Evolutionary conservation across 2,113 vertebrate species (phyloP).

Genomic region (Monarcha castaneiventris): DNA sequence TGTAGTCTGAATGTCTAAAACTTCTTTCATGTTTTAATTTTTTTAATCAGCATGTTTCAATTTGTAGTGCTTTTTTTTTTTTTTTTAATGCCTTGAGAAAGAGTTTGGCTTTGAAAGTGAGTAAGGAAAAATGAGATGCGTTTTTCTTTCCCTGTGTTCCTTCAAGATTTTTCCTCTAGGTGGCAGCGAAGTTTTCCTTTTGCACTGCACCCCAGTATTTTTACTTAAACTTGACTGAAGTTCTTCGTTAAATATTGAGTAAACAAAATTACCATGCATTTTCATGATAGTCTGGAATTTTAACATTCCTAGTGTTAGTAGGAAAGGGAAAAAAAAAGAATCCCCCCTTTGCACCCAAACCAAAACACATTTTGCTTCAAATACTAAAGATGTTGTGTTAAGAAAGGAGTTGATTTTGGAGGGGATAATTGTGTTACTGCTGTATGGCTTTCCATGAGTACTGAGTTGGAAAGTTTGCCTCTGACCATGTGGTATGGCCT

Average conservation of each 20-base stretch:
- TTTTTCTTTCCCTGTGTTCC: neutral
- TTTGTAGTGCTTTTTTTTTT: neutral
- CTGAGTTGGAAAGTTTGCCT: neutral
- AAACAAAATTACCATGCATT: neutral
- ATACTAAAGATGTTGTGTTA: neutral
- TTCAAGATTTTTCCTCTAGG: conserved; percentile 43
- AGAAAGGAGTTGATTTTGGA: neutral
- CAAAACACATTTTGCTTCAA: neutral
- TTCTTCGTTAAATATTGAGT: neutral
- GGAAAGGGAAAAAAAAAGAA: neutral
- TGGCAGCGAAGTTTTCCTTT: conserved; percentile 59
- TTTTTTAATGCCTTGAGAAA: neutral
- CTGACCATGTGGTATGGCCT: neutral
- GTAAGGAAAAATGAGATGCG: fast-evolving
- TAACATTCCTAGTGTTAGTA: neutral
- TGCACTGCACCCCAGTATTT: neutral
- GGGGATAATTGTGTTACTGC: neutral
- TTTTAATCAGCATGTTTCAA: neutral
- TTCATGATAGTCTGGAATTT: neutral
- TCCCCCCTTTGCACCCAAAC: neutral
- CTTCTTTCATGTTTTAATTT: neutral
- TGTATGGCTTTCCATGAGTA: neutral
- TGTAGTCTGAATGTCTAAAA: neutral
- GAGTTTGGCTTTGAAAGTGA: neutral
- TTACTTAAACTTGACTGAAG: neutral